Percentiles rank a stretch among this genome's conserved stretches.
These are phyloP conservation scores for Buphagus erythrorhynchus DNA, from an alignment of 2,797 vertebrate genomes.

Conservation along the genomic window DNA sequence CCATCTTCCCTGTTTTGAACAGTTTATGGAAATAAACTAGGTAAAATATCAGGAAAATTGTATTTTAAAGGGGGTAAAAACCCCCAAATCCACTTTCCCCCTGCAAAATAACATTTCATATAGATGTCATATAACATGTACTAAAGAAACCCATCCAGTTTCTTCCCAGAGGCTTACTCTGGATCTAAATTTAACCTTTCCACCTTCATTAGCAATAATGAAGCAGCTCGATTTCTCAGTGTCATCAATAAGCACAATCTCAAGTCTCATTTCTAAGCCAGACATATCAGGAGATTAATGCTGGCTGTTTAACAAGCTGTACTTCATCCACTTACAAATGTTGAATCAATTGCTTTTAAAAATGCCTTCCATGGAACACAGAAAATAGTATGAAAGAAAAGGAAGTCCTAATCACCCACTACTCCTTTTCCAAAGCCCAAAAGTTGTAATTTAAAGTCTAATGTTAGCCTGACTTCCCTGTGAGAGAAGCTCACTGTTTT, in stretches of 20 bases:
- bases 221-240: background rate
- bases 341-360: background rate
- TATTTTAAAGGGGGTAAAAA: background rate
- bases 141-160: background rate
- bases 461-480: background rate
- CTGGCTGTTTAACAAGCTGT: background rate
- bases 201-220: constrained; percentile 19
- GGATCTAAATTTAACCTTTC: background rate
- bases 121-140: background rate
- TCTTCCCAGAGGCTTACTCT: background rate
- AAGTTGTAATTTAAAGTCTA: background rate
- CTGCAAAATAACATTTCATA: rapidly evolving
- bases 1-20: background rate
- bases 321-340: background rate
- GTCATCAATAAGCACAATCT: background rate
- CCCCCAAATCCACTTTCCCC: rapidly evolving
- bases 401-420: background rate
- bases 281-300: background rate
- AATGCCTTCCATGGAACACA: background rate
- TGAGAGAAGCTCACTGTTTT: background rate
- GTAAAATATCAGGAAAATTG: background rate
- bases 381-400: background rate
- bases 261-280: background rate
- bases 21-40: background rate
- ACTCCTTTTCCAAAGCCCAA: background rate